Base-by-base conservation (phyloP, 1,140 invertebrate species). In the Ips nitidus region DNA sequence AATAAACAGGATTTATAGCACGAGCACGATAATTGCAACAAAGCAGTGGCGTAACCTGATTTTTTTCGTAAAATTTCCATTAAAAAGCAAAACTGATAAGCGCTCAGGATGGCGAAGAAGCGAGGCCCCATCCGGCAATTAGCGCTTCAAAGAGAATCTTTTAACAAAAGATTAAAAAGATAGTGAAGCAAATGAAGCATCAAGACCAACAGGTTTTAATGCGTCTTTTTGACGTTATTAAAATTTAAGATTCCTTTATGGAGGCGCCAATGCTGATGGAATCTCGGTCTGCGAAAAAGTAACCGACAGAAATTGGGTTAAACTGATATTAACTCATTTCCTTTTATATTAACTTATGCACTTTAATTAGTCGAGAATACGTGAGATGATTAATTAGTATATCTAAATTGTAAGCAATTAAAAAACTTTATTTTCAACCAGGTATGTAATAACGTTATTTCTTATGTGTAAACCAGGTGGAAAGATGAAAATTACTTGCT, bases 161-260 rank as follows among this genome's bases (percentile, higher is more conserved):
- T 50, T 50, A 50, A 22, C 45, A 50, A 50, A 22, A 50, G 3
- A 50, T 50, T 50, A 50, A 50, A 50, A 50, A 50, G 45, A 50
- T 50, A 50, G 45, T 50, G 45, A 50, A 22, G 45, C 45, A 50
- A 50, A 50, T 50, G 45, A 8, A 50, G 45, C 45, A 22, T 50
- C 45, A 50, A 50, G 45, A 50, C 45, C 45, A 50, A 50, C 45
- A 50, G 45, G 45, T 22, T 50, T 50, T 50, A 50, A 50, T 50
- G 22, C 22, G 45, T 22, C 45, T 22, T 22, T 50, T 50, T 50
- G 45, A 50, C 22, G 22, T 50, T 50, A 50, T 50, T 50, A 50
- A 50, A 50, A 50, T 50, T 50, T 50, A 50, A 50, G 45, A 6
- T 50, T 50, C 45, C 45, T 50, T 3, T 22, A 50, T 22, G 22